Percentiles rank a stretch among this genome's conserved stretches.
Evolutionary conservation across 2,888 invertebrate genomes (phyloP).

Genomic region (Lithophane leautieri): DNA sequence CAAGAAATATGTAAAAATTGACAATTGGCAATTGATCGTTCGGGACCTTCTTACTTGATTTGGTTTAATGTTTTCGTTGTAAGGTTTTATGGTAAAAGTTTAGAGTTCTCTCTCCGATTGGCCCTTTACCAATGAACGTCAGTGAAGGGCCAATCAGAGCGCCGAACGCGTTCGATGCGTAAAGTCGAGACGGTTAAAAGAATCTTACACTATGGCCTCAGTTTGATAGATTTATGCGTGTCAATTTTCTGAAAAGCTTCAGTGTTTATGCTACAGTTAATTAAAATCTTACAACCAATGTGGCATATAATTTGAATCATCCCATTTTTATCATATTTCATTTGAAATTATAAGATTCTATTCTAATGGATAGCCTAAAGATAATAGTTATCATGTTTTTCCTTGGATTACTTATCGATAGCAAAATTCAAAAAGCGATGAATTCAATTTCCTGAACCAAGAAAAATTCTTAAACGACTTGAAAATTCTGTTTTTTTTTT

Average conservation of each 20-base stretch:
- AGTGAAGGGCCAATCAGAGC: no score
- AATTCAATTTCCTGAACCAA: constrained; percentile 2
- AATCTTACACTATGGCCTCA: no score
- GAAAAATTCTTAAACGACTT: neutral
- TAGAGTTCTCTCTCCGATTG: no score
- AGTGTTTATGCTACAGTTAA: neutral
- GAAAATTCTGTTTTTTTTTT: neutral
- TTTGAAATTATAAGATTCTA: neutral
- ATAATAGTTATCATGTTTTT: neutral
- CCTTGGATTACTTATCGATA: neutral
- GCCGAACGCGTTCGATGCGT: no score
- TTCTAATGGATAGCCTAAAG: no score
- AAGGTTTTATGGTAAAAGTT: neutral
- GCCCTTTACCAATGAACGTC: no score
- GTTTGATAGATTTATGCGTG: neutral
- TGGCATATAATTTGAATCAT: neutral
- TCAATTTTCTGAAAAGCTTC: neutral
- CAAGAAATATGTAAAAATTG: no score
- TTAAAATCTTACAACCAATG: neutral
- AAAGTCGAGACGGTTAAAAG: no score
- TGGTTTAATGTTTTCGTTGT: neutral
- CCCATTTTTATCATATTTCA: neutral
- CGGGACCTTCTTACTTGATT: constrained; percentile 12
- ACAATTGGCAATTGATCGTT: no score
- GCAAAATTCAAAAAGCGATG: neutral